These are phyloP conservation scores for Typhlomys cinereus DNA, from an alignment of 2,113 vertebrate genomes.

Conservation along the genomic window DNA sequence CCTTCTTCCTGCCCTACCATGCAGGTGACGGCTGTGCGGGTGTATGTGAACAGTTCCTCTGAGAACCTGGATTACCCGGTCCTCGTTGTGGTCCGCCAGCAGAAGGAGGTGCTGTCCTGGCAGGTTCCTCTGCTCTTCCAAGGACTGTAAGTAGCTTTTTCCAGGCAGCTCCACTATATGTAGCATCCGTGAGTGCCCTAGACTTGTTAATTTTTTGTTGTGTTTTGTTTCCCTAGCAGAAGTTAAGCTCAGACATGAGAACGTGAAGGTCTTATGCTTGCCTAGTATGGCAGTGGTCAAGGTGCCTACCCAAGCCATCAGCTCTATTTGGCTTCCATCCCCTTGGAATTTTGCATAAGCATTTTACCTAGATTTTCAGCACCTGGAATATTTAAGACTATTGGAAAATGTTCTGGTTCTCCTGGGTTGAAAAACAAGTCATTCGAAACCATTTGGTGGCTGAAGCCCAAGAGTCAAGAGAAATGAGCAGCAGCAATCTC, in stretches of 20 bases:
- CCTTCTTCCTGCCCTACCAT: not conserved
- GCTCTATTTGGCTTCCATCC: not conserved
- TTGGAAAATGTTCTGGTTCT: not conserved
- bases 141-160: conserved; percentile 86
- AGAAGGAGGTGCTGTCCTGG: conserved; percentile 89
- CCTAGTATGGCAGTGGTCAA: not conserved
- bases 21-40: conserved; percentile 86
- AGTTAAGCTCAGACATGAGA: not conserved
- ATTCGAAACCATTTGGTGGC: not conserved
- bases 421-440: not conserved
- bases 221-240: not conserved
- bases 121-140: conserved; percentile 89
- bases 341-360: conserved; percentile 17
- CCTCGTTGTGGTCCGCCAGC: conserved; percentile 89
- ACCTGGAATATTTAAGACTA: not conserved
- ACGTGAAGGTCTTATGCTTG: not conserved
- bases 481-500: not conserved
- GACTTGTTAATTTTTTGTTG: not conserved
- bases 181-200: not conserved
- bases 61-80: conserved; percentile 86
- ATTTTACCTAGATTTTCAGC: not conserved
- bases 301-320: not conserved
- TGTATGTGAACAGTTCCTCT: conserved; percentile 85
- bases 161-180: not conserved
- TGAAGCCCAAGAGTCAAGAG: not conserved